Evolutionary conservation across 1,140 invertebrate species (phyloP), one percentile per base, ranked within the genome.

Genomic region (Procambarus clarkii): DNA sequence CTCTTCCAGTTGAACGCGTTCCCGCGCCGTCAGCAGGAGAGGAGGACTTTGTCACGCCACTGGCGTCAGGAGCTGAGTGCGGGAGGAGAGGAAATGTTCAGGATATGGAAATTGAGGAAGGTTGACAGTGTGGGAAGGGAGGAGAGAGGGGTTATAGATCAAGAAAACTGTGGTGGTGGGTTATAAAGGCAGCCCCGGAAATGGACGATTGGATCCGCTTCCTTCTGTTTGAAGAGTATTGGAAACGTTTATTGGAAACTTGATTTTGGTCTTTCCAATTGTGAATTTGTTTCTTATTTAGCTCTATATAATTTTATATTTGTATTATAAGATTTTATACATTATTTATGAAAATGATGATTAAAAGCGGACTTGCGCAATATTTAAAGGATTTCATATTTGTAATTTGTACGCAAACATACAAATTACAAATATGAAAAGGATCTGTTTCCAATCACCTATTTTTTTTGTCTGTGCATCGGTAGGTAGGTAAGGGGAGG

Each of bases 91-190:
- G 82, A 64, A 83, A 83, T 34, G 60, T 15, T 80, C 78, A 80
- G 78, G 78, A 80, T 80, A 80, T 60, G 58, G 60, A 64, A 44
- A 60, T 64, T 24, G 21, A 80, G 78, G 50, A 34, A 80, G 78
- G 78, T 1, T 48, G 78, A 80, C 45, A 54, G 78, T 21, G 50
- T 5, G 24, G 1, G 4, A 74, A 9, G 34, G 69, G 34, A 7
- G 24, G 5, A 34, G 69, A 34, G 1, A 74, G 24, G 3, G 69
- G 24, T 18, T 4, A 18, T 64, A 21, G 60, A 18, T 64, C 13
- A 64, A 13, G 50, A 64, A 13, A 18, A 18, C 34, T 34, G 34
- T 34, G 11, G 54, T 13, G 11, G 34, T 34, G 34, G 34, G 34
- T 34, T 34, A 34, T 34, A 34, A 34, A 34, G 34, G 34, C 34